Conservation (phyloP, 30 jellyfish, hydroid and myxozoan genomes). For the Aurelia sp. region DNA sequence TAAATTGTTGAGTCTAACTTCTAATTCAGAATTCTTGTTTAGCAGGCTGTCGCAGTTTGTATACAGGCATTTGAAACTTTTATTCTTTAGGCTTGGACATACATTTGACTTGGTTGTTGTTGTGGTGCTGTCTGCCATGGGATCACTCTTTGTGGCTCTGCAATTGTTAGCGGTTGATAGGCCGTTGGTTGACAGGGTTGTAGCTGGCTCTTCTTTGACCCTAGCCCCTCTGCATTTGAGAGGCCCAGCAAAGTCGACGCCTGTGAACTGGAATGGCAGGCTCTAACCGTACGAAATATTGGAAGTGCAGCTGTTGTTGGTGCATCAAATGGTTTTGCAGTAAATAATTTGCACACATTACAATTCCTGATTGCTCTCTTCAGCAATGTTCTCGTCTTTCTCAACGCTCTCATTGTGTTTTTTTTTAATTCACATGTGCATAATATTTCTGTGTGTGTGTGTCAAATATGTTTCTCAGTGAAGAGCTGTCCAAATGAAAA, state of each 20-base stretch:
- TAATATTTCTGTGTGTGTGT: slow-evolving; percentile 4
- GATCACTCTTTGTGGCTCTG: no score
- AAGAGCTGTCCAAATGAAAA: no score
- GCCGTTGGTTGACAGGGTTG: no score
- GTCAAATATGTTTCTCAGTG: slow-evolving; percentile 20
- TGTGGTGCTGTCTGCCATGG: no score
- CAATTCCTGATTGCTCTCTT: slow-evolving; percentile 1
- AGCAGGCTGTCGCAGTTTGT: no score
- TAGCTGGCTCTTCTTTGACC: not conserved
- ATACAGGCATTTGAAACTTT: no score
- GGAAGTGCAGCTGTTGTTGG: slow-evolving; percentile 16
- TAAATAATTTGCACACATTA: slow-evolving; percentile 18
- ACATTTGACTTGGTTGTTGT: no score
- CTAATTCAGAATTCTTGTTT: no score
- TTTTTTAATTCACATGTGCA: slow-evolving; percentile 15
- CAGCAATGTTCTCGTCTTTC: not conserved
- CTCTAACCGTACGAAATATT: slow-evolving; percentile 1
- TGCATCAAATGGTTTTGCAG: slow-evolving; percentile 22
- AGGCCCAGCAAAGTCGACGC: slow-evolving; percentile 28
- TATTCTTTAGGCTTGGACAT: no score
- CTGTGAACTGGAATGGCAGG: slow-evolving; percentile 1
- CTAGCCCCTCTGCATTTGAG: slow-evolving; percentile 7
- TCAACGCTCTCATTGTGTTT: slow-evolving; percentile 40
- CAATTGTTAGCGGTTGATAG: no score
- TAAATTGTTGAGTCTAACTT: no score